Conservation (phyloP, 2,797 vertebrate species). For the Betta splendens region DNA sequence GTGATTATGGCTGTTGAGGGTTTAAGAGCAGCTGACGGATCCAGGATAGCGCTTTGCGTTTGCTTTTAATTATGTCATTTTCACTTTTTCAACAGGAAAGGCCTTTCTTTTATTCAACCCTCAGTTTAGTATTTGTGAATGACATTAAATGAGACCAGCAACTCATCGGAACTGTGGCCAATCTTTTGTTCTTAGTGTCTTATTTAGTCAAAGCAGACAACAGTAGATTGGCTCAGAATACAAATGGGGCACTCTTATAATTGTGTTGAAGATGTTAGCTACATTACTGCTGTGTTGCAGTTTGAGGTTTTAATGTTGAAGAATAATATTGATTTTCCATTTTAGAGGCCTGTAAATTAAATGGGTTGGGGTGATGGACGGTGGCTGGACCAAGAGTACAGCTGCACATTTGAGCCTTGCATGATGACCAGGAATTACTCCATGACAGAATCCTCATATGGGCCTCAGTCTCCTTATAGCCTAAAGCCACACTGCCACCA, state of each 20-base stretch:
- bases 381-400: background rate
- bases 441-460: background rate
- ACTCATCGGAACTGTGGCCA: background rate
- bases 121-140: constrained; percentile 27
- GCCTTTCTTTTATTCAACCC: constrained; percentile 28
- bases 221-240: constrained; percentile 6
- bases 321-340: constrained; percentile 25
- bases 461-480: background rate
- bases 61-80: constrained; percentile 46
- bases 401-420: background rate
- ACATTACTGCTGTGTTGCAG: background rate
- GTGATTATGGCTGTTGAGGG: constrained; percentile 40
- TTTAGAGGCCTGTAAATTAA: constrained; percentile 16
- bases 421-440: background rate
- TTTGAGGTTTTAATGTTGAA: constrained; percentile 10
- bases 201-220: constrained; percentile 8
- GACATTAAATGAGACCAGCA: constrained; percentile 9
- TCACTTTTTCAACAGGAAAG: constrained; percentile 26
- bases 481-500: background rate
- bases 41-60: constrained; percentile 39
- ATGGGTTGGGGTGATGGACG: background rate
- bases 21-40: constrained; percentile 32
- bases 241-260: constrained; percentile 11
- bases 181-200: background rate
- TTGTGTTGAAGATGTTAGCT: background rate